These are phyloP conservation scores for Drosophila nigrodunni DNA, from an alignment of 1,140 invertebrate genomes.

Conservation along the genomic window DNA sequence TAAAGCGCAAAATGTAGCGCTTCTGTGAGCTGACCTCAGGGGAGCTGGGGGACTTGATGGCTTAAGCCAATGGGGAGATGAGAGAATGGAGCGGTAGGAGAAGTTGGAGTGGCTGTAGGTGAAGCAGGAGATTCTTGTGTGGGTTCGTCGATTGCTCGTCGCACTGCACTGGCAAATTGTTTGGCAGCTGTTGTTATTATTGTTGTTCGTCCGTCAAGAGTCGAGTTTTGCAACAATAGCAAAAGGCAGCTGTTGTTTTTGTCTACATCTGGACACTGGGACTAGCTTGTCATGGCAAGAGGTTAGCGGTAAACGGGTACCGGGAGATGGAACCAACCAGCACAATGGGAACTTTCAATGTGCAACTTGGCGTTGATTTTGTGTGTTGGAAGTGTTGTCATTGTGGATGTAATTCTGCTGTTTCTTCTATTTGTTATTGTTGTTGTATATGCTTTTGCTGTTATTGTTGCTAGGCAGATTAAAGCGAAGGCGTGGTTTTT, in stretches of 20 bases:
- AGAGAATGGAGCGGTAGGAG: background rate
- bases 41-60: background rate
- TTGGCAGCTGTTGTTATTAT: slow-evolving; percentile 24
- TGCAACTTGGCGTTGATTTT: slow-evolving; percentile 28
- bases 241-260: slow-evolving; percentile 64
- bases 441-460: slow-evolving; percentile 24
- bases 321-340: background rate
- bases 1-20: slow-evolving; percentile 82
- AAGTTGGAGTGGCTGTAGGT: background rate
- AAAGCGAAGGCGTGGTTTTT: slow-evolving; percentile 30
- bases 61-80: background rate
- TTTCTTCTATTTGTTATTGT: slow-evolving; percentile 17
- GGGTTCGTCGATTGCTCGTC: slow-evolving; percentile 48
- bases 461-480: slow-evolving; percentile 44
- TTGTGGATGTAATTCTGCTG: slow-evolving; percentile 55
- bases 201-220: slow-evolving; percentile 32
- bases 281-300: background rate
- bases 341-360: slow-evolving; percentile 28
- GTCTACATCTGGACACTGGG: slow-evolving; percentile 18
- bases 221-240: slow-evolving; percentile 52
- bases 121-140: background rate
- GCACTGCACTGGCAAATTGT: slow-evolving; percentile 73
- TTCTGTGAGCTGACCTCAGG: slow-evolving; percentile 53
- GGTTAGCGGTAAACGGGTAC: background rate
- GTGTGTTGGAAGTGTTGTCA: slow-evolving; percentile 45